Base-by-base conservation (phyloP, 1,140 invertebrate genomes). In the Platyscapa corneri region DNA sequence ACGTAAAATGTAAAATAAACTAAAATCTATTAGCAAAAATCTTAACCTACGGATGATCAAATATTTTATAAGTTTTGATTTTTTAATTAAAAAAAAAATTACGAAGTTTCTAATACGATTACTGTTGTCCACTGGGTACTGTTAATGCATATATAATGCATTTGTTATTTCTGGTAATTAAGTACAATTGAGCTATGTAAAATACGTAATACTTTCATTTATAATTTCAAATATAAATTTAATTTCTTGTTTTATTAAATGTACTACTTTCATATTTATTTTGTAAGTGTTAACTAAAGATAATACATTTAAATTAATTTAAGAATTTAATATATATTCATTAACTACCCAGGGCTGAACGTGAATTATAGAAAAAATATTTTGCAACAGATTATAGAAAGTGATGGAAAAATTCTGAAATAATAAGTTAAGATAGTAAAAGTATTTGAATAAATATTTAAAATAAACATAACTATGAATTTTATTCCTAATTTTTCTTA, bases 101-200 rank as follows among this genome's bases (percentile, higher is more conserved):
- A 30, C n/a, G 7, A 10, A 18, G 30, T 65, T 70, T 79, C 42
- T 37, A 65, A 49, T 76, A 56, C 76, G 76, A 80, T 75, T 84
- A 84, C 76, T 80, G 42, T 67, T 46, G 8, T 56, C 34, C 30
- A 23, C 79, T 82, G 70, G 79, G 72, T 67, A 81, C 53, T 34
- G 53, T 34, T 81, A 65, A 1, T 53, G 60, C 65, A 32, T 82
- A 76, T n/a, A n/a, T n/a, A n/a, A n/a, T n/a, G n/a, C n/a, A n/a
- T 67, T 42, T 75, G n/a, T 76, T 85, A 81, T 64, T 81, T 81
- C 16, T 67, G 53, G 16, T 79, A 79, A 64, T 86, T 86, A 86
- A 83, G 85, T 86, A 86, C 85, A 78, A 79, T 83, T 79, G 53
- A 74, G 39, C 78, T 70, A 65, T 64, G 46, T 82, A 82, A 75